Evolutionary conservation across 2,113 vertebrate species (phyloP), one percentile per base, ranked within the genome.

Genomic region (Brachyistius frenatus): DNA sequence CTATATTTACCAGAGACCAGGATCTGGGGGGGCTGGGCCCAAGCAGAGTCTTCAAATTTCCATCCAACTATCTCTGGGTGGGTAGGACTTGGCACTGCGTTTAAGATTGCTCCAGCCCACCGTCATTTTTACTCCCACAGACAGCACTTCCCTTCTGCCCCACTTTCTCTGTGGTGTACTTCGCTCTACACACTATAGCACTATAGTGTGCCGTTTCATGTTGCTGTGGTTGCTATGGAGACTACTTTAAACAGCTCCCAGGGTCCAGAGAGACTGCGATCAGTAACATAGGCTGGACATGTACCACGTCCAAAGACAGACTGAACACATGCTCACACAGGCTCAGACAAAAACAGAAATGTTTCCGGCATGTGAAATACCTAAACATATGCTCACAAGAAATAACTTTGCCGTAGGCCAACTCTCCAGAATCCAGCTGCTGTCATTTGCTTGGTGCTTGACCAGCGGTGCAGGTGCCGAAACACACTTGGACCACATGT

Each of bases 1-100:
- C 78, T 83, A 77, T 76, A 78, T 84, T 91, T 86, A 84, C 30
- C 31, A 72, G 31, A 60, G 69, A 56, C 37, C 68, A 56, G 58
- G 37, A 67, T 67, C 35, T 37, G 54, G 0, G 53, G 77, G 58
- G 23, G 23, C 39, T n/a, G 13, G 36, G 46, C 61, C 6, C 3
- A 35, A 37, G 39, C 0, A 1, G 9, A 58, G 56, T 44, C 36
- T 72, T 76, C 39, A 31, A 55, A 56, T 80, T 81, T 84, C 73
- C 67, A 86, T 73, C 78, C 16, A 41, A 52, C 69, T 54, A 36
- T 50, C 56, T 83, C 62, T 85, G 79, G 80, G 69, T 75, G 76
- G 83, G 69, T 16, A 83, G 49, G 35, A 78, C 53, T 77, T 86
- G 66, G 72, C 80, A 64, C 37, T 16, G 53, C 16, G 76, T 90